These are phyloP conservation scores for Naso thynnoides DNA, from an alignment of 2,797 vertebrate species.

Conservation along the genomic window DNA sequence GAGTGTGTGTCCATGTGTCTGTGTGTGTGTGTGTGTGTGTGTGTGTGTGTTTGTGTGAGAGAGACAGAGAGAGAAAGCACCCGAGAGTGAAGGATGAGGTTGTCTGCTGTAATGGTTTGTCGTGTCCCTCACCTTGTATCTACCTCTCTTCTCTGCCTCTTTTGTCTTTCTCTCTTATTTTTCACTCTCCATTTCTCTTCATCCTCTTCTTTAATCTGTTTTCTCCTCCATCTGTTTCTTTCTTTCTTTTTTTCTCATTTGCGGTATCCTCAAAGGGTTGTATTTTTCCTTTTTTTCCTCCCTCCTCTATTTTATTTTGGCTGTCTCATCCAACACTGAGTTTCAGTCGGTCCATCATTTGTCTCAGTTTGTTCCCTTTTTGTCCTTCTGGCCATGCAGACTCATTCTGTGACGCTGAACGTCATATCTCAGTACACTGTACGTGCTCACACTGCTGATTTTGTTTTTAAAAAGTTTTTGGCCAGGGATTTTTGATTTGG, in stretches of 20 bases:
- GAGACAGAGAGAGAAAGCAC: conserved; percentile 2
- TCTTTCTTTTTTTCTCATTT: conserved; percentile 29
- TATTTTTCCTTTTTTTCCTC: neutral
- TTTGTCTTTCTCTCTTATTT: conserved; percentile 54
- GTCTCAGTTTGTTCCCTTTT: neutral
- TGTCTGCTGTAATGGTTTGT: conserved; percentile 74
- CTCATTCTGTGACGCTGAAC: conserved; percentile 1
- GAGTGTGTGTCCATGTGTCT: conserved; percentile 40
- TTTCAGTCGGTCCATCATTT: conserved; percentile 21
- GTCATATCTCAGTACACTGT: neutral
- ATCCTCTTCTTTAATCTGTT: conserved; percentile 44
- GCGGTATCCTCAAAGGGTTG: neutral
- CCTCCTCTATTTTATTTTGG: neutral
- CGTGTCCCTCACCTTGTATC: conserved; percentile 65
- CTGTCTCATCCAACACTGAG: neutral
- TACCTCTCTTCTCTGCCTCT: conserved; percentile 37
- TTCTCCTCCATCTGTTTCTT: conserved; percentile 49
- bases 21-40: conserved; percentile 40
- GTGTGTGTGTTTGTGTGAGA: conserved; percentile 12
- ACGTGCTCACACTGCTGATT: neutral
- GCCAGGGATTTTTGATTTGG: neutral
- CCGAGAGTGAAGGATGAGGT: conserved; percentile 71
- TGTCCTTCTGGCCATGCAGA: conserved; percentile 4
- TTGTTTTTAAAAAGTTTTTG: neutral
- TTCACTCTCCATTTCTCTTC: conserved; percentile 43